Conservation (phyloP, 1,140 invertebrate species). For the Tetraneura akinire region DNA sequence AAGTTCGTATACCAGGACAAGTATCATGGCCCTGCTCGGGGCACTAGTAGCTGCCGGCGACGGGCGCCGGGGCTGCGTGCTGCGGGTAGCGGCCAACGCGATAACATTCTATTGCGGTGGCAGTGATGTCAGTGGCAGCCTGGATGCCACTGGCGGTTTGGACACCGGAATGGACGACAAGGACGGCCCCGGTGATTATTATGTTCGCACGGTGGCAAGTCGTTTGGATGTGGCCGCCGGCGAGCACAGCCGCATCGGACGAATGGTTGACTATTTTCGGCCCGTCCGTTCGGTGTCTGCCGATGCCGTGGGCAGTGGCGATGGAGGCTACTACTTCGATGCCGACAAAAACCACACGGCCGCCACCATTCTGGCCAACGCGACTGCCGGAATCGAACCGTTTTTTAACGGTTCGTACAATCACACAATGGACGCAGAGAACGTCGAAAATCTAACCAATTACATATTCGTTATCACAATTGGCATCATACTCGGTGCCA, state of each 20-base stretch:
- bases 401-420: constrained; percentile 17
- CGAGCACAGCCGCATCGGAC: not conserved
- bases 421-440: not conserved
- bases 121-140: not conserved
- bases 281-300: constrained; percentile 28
- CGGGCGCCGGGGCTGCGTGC: constrained; percentile 40
- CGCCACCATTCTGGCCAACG: not conserved
- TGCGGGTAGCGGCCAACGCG: constrained; percentile 46
- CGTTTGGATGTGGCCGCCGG: not conserved
- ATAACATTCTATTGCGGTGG: constrained; percentile 41
- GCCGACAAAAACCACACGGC: not conserved
- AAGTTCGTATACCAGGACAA: not conserved
- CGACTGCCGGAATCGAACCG: not conserved
- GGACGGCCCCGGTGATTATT: not conserved
- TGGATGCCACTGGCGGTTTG: not conserved
- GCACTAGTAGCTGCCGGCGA: constrained; percentile 31
- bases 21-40: constrained; percentile 45
- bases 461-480: constrained; percentile 28
- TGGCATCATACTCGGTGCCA: constrained; percentile 34
- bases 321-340: not conserved
- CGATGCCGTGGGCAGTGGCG: not conserved
- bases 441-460: constrained; percentile 18
- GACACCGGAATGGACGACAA: not conserved
- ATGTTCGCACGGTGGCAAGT: not conserved
- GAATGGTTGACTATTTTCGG: constrained; percentile 3